phyloP scores from a whole-genome alignment of 2,113 vertebrate species.

The Progne subis region DNA sequence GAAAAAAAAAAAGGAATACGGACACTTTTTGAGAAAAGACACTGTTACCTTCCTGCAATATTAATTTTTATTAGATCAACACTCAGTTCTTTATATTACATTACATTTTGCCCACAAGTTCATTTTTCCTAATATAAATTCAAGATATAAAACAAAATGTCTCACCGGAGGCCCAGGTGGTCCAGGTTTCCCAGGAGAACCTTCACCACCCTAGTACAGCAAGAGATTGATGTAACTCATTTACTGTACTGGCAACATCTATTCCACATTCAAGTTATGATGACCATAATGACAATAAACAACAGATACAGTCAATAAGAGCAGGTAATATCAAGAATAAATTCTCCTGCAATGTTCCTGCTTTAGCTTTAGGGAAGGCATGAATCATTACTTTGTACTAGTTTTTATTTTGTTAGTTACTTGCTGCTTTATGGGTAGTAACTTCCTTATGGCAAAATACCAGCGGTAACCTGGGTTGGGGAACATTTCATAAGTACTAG shows the following conservation, averaged over 20 bases:
- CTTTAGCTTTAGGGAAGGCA: background rate
- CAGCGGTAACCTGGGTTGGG: background rate
- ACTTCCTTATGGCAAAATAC: background rate
- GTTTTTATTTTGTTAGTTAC: background rate
- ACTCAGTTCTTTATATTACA: background rate
- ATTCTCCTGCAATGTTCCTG: background rate
- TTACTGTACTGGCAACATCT: background rate
- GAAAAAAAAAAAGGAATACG: background rate
- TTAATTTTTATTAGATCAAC: background rate
- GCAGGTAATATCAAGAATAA: background rate
- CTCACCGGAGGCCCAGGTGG: conserved; percentile 84
- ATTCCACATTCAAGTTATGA: background rate
- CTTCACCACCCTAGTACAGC: conserved; percentile 86
- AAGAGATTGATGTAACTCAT: conserved; percentile 11
- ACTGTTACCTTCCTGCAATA: background rate
- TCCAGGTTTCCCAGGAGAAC: conserved; percentile 85
- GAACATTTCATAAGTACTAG: background rate
- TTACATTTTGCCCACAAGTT: background rate
- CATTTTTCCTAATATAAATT: background rate
- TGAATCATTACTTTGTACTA: background rate
- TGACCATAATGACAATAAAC: background rate
- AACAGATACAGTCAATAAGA: background rate
- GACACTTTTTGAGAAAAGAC: background rate
- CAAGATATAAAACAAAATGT: conserved; percentile 4
- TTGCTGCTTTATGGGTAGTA: background rate